Evolutionary conservation across 2,888 invertebrate genomes (phyloP).

Genomic region (Stegana nigrithorax): DNA sequence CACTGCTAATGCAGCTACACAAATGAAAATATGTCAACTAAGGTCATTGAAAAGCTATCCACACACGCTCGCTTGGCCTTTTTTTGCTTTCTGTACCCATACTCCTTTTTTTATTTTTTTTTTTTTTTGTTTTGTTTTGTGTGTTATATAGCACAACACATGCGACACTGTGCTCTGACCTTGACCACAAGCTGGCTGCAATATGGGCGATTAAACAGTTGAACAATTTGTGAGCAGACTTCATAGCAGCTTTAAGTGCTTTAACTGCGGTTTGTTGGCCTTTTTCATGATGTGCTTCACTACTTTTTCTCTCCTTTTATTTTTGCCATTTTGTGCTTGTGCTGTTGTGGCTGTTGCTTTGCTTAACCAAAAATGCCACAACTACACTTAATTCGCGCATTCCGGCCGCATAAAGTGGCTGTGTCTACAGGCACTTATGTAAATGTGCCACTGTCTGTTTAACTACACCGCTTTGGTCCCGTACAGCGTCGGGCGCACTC

Average conservation of each 20-base stretch:
- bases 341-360: neutral
- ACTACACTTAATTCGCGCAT: constrained; percentile 10
- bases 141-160: constrained; percentile 23
- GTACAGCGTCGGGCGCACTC: too few species aligned
- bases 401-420: constrained; percentile 36
- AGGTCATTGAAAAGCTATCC: constrained; percentile 25
- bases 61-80: too few species aligned
- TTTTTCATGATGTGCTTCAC: too few species aligned
- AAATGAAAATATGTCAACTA: constrained; percentile 12
- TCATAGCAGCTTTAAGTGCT: too few species aligned
- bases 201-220: too few species aligned
- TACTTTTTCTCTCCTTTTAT: too few species aligned
- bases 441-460: constrained; percentile 34
- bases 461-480: neutral
- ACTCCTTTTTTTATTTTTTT: too few species aligned
- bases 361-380: constrained; percentile 1
- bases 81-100: constrained; percentile 7
- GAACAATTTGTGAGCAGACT: neutral
- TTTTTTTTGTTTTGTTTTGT: neutral
- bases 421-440: constrained; percentile 58
- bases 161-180: constrained; percentile 25
- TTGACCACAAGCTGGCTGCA: constrained; percentile 27
- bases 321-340: neutral
- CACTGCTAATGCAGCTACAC: neutral
- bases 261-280: too few species aligned